These are phyloP conservation scores for Thalassoma bifasciatum DNA, from an alignment of 2,113 vertebrate genomes.

Conservation along the genomic window DNA sequence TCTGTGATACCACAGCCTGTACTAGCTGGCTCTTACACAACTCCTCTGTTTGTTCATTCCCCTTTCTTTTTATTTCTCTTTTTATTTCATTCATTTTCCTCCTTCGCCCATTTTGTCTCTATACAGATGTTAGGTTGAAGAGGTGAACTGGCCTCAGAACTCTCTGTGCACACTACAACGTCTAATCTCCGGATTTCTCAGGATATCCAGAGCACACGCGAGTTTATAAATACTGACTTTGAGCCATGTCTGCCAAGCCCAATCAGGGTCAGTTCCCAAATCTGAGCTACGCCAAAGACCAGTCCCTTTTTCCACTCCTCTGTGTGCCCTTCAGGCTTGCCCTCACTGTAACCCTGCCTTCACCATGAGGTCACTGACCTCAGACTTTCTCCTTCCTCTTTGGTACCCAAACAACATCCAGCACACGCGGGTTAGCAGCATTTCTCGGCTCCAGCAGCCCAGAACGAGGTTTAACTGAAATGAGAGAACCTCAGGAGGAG, in stretches of 20 bases:
- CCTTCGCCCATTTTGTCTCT: slow-evolving; percentile 22
- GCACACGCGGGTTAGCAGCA: slow-evolving; percentile 49
- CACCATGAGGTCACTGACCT: slow-evolving; percentile 65
- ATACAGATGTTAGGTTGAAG: slow-evolving; percentile 57
- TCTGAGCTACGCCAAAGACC: slow-evolving; percentile 32
- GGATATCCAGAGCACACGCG: slow-evolving; percentile 47
- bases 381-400: slow-evolving; percentile 64
- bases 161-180: slow-evolving; percentile 31
- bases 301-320: slow-evolving; percentile 14
- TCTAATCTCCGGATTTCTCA: slow-evolving; percentile 66
- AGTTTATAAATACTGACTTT: slow-evolving; percentile 67
- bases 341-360: slow-evolving; percentile 60
- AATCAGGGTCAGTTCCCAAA: slow-evolving; percentile 60
- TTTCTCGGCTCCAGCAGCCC: slow-evolving; percentile 66
- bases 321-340: slow-evolving; percentile 48
- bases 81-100: slow-evolving; percentile 20
- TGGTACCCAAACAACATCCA: slow-evolving; percentile 59
- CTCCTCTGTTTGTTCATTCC: slow-evolving; percentile 30
- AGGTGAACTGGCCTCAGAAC: slow-evolving; percentile 36
- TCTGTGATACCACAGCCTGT: slow-evolving; percentile 49
- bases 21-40: slow-evolving; percentile 28
- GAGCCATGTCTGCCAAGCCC: slow-evolving; percentile 62
- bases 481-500: slow-evolving; percentile 67
- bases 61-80: slow-evolving; percentile 11
- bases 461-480: slow-evolving; percentile 72